A percentile compares a stretch with the other conserved stretches of the same genome.
Evolutionary conservation across 1,140 invertebrate species (phyloP).

Genomic region (Trypoxylus dichotomus): DNA sequence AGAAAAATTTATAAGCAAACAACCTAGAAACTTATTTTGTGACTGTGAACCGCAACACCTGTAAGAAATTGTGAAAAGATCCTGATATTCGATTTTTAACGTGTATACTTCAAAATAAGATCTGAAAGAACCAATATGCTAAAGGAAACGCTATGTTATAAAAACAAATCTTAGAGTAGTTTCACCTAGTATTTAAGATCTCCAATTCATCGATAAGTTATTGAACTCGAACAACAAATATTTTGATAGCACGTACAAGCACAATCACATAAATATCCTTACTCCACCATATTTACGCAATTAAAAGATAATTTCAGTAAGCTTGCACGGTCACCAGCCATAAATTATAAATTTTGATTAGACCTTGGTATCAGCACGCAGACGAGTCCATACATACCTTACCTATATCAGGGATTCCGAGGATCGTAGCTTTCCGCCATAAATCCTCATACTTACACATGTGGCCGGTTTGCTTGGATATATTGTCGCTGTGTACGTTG

Average conservation of each 20-base stretch:
- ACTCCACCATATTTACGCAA: not conserved
- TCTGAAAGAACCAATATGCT: no score
- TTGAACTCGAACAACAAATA: not conserved
- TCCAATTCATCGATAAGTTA: not conserved
- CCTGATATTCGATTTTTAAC: no score
- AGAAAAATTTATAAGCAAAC: no score
- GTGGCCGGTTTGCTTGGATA: not conserved
- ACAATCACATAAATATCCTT: not conserved
- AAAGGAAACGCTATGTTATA: no score
- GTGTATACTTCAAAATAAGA: no score
- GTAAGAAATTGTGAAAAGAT: no score
- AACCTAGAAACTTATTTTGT: no score
- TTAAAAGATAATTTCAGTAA: not conserved
- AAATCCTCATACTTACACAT: not conserved
- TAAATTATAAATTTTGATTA: constrained; percentile 8
- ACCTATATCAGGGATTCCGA: not conserved
- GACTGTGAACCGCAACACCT: no score
- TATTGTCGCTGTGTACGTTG: not conserved
- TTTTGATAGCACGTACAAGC: not conserved
- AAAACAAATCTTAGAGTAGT: no score
- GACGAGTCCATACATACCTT: not conserved
- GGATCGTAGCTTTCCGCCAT: not conserved
- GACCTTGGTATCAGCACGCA: not conserved
- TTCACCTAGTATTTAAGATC: not conserved
- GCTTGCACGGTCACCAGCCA: not conserved